phyloP scores from a whole-genome alignment of 2,113 vertebrate species.

The Uria lomvia region DNA sequence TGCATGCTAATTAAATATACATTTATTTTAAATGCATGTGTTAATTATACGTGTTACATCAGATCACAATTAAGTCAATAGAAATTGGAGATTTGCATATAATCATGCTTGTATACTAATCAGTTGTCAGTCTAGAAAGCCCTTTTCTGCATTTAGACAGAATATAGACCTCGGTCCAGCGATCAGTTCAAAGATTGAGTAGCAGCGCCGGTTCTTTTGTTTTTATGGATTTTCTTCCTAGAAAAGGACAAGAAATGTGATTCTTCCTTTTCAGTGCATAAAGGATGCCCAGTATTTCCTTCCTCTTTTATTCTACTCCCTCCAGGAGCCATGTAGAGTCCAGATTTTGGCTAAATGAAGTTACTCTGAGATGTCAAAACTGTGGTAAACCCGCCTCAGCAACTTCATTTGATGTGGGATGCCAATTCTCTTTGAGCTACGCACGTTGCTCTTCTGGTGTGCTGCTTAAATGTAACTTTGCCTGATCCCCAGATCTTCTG shows the following conservation, averaged over 20 bases:
- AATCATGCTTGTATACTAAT: conserved; percentile 82
- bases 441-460: neutral
- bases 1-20: conserved; percentile 87
- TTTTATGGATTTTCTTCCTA: neutral
- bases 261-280: neutral
- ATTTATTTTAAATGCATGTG: conserved; percentile 85
- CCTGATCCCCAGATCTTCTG: neutral
- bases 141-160: conserved; percentile 55
- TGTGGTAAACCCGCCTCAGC: neutral
- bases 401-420: neutral
- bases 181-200: neutral
- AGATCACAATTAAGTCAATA: conserved; percentile 86
- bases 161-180: conserved; percentile 14
- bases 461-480: neutral
- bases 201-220: neutral
- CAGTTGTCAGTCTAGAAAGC: conserved; percentile 80
- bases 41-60: conserved; percentile 85
- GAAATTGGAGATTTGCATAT: conserved; percentile 85
- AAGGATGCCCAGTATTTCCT: neutral
- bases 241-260: neutral
- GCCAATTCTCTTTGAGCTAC: neutral
- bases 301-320: neutral
- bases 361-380: neutral
- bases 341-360: neutral
- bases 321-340: neutral